Percentiles rank a stretch among this genome's conserved stretches.
Conservation (phyloP, 1,140 invertebrate genomes). For the Lucilia sericata region DNA sequence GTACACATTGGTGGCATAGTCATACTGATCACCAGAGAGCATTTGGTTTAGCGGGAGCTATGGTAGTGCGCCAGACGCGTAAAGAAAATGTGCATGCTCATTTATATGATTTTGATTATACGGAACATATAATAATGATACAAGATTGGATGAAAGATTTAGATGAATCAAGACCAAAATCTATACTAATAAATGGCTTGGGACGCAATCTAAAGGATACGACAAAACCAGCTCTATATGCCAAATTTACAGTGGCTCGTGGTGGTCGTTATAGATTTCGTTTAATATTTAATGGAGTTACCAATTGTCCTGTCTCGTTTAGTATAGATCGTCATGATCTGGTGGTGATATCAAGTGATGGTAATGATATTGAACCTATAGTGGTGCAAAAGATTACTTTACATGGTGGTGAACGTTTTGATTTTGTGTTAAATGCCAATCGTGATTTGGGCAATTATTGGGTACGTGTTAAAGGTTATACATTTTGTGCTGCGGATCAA, state of each 20-base stretch:
- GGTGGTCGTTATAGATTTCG: conserved; percentile 72
- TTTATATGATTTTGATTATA: conserved; percentile 66
- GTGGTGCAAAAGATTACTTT: conserved; percentile 73
- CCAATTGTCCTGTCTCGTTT: conserved; percentile 79
- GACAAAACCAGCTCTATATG: conserved; percentile 57
- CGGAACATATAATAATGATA: conserved; percentile 64
- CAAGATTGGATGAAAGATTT: conserved; percentile 66
- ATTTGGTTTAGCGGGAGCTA: conserved; percentile 68
- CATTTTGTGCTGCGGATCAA: conserved; percentile 58
- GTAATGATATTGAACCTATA: conserved; percentile 76
- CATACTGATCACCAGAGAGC: conserved; percentile 69
- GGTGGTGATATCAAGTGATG: conserved; percentile 81
- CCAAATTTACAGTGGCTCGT: conserved; percentile 58
- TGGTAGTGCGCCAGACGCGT: conserved; percentile 66
- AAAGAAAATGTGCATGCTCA: conserved; percentile 57
- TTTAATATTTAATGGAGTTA: conserved; percentile 73
- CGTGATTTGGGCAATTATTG: conserved; percentile 72
- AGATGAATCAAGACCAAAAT: conserved; percentile 65
- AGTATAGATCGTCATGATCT: conserved; percentile 78
- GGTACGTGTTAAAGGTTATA: conserved; percentile 68
- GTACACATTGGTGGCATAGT: conserved; percentile 67
- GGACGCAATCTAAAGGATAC: conserved; percentile 64
- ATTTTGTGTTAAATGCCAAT: conserved; percentile 79
- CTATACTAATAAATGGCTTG: conserved; percentile 71
- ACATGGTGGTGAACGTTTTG: conserved; percentile 79